Conservation (phyloP, 2,888 invertebrate species). For the Ophion ellenae region DNA sequence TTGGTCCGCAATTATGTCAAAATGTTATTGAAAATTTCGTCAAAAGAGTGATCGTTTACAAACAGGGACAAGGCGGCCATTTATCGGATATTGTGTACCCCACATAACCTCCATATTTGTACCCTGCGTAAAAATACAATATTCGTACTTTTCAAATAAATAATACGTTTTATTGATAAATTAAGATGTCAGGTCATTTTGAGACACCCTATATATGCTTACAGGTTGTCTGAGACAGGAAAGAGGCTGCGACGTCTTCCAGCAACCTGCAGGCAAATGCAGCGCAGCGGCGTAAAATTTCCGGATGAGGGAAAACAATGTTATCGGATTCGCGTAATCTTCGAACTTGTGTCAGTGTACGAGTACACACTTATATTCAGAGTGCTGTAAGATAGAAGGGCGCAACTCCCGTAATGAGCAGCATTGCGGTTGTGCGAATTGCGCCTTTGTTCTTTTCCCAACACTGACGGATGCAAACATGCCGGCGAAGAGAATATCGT, state of each 20-base stretch:
- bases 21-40: no score
- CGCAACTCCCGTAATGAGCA: neutral
- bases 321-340: conserved; percentile 76
- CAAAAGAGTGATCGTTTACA: no score
- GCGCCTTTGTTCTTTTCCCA: neutral
- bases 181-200: no score
- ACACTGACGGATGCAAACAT: neutral
- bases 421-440: neutral
- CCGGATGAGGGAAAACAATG: conserved; percentile 77
- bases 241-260: conserved; percentile 28
- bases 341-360: conserved; percentile 60
- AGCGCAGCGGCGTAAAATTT: conserved; percentile 70
- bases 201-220: neutral
- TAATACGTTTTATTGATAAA: no score
- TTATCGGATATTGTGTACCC: no score
- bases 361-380: neutral
- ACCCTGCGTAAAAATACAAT: no score
- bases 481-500: conserved; percentile 8
- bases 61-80: no score
- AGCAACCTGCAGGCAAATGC: conserved; percentile 2
- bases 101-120: no score
- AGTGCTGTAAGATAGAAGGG: conserved; percentile 45
- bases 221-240: conserved; percentile 7
- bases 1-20: no score
- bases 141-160: no score